Base-by-base conservation (phyloP, 1,140 invertebrate genomes). In the Drosophila pachea region DNA sequence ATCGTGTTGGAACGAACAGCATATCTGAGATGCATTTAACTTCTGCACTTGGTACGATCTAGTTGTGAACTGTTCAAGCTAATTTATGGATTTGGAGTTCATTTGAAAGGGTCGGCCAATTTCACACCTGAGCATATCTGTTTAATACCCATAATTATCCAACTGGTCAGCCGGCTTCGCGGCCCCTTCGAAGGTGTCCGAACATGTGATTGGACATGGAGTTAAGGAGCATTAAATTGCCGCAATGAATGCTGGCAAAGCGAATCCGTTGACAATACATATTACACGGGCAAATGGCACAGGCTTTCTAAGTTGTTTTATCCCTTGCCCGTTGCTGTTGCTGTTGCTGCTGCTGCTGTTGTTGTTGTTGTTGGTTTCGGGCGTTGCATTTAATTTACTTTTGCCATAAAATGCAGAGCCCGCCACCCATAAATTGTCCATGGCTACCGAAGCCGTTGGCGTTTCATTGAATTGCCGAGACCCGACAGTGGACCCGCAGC, bases 371-470 rank as follows among this genome's bases (percentile, higher is more conserved):
- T 45, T 67, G 2, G 48, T 62, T 68, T 40, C 9, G 40, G 48
- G 33, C 31, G 59, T 70, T 70, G 62, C 68, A 70, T 65, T 65
- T 70, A 70, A 70, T 70, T 70, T 52, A 56, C 52, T 47, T 50
- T 65, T 55, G 54, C 48, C 61, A 52, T 64, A 69, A 63, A 68
- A 63, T 64, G 61, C 61, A 69, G 67, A 53, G 31, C 43, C 45
- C 33, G 54, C 54, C 35, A 22, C 64, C 47, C 62, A 56, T 64
- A 64, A 64, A 67, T 59, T 60, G 64, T 67, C 40, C 42, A 53
- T 48, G 36, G 56, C 56, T 54, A 36, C 56, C 65, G 49, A 58
- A 22, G 53, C 62, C 53, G 22, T 16, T 29, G 45, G 53, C 62
- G 12, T 14, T 8, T 14, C 40, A 43, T 43, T 2, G 36, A 52